phyloP scores from a whole-genome alignment of 2,888 invertebrate species.

The Coremacera marginata region DNA sequence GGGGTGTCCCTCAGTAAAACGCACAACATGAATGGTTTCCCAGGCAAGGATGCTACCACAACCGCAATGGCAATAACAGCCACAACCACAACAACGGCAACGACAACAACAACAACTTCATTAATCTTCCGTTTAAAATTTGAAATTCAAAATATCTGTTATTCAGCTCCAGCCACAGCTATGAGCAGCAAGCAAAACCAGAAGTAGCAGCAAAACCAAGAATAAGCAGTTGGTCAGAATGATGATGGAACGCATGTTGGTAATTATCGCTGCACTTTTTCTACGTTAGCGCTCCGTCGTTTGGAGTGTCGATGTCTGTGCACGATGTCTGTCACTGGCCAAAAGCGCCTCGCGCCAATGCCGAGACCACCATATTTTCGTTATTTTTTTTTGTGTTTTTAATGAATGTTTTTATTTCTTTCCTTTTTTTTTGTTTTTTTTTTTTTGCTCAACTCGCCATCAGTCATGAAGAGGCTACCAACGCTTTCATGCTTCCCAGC shows the following conservation, averaged over 20 bases:
- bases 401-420: no score
- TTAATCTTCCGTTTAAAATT: conserved; percentile 35
- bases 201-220: neutral
- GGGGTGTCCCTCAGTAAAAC: neutral
- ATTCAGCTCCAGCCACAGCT: neutral
- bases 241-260: conserved; percentile 23
- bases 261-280: conserved; percentile 28
- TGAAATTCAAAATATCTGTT: conserved; percentile 22
- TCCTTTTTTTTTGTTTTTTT: neutral
- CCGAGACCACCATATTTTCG: neutral
- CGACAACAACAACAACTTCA: conserved; percentile 32
- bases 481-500: neutral
- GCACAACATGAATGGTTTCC: neutral
- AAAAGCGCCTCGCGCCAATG: neutral
- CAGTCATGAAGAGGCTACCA: neutral
- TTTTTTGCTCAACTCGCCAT: neutral
- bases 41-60: neutral
- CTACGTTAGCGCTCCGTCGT: neutral
- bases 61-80: neutral
- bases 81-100: neutral
- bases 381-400: no score
- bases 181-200: neutral
- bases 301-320: neutral
- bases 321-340: conserved; percentile 10
- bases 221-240: neutral